These are phyloP conservation scores for Drosophila carrolli DNA, from an alignment of 1,140 invertebrate genomes.

Conservation along the genomic window DNA sequence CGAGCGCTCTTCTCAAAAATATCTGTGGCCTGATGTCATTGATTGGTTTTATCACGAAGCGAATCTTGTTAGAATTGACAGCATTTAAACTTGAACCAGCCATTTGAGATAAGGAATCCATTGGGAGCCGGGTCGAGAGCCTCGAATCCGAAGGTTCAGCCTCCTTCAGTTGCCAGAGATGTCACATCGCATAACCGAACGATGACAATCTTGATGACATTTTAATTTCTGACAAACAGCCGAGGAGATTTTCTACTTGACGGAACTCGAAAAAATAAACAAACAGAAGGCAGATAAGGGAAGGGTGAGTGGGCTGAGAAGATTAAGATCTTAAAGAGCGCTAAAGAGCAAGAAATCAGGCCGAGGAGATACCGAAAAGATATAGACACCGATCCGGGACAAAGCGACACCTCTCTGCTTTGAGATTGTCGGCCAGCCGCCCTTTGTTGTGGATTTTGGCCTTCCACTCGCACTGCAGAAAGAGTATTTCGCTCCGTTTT, in stretches of 20 bases:
- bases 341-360: conserved; percentile 67
- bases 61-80: conserved; percentile 83
- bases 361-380: conserved; percentile 40
- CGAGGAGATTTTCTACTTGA: conserved; percentile 79
- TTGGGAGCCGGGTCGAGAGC: conserved; percentile 12
- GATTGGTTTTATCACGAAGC: conserved; percentile 61
- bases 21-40: conserved; percentile 52
- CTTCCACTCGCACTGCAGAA: conserved; percentile 11
- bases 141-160: conserved; percentile 5
- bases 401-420: conserved; percentile 78
- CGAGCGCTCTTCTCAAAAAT: conserved; percentile 8
- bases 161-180: conserved; percentile 55
- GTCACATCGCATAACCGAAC: conserved; percentile 71
- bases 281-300: conserved; percentile 54
- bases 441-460: conserved; percentile 42
- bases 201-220: conserved; percentile 84
- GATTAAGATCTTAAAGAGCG: conserved; percentile 81
- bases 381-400: conserved; percentile 60
- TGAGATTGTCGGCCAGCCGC: conserved; percentile 56
- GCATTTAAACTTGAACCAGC: conserved; percentile 72
- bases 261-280: conserved; percentile 54
- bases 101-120: conserved; percentile 55
- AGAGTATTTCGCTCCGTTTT: conserved; percentile 39
- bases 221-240: conserved; percentile 79
- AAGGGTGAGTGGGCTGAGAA: conserved; percentile 46